phyloP scores from a whole-genome alignment of 2,888 invertebrate species.

The Sesia apiformis region DNA sequence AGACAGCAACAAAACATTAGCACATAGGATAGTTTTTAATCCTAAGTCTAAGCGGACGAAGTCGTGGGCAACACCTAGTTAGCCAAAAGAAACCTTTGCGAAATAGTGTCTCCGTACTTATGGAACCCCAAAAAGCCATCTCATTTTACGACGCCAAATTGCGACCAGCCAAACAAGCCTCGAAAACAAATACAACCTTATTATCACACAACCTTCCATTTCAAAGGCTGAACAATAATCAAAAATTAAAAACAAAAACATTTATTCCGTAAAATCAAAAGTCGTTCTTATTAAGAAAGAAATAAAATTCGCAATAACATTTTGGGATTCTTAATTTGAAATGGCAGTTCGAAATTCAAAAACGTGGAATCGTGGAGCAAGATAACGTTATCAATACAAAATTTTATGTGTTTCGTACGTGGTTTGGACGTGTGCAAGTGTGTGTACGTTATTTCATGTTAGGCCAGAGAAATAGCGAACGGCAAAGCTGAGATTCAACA shows the following conservation, averaged over 20 bases:
- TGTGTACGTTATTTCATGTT: background rate
- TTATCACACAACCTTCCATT: background rate
- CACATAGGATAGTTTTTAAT: too few species aligned
- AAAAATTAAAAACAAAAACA: background rate
- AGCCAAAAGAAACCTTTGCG: too few species aligned
- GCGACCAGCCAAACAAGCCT: background rate
- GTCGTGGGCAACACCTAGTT: background rate
- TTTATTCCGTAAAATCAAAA: background rate
- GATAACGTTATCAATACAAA: background rate
- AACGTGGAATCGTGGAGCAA: background rate
- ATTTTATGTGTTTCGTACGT: background rate
- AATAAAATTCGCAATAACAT: background rate
- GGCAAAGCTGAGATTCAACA: background rate
- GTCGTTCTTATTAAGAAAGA: background rate
- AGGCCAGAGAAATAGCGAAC: background rate
- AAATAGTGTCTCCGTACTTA: background rate
- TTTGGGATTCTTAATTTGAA: background rate
- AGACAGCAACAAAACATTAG: too few species aligned
- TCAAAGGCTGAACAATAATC: background rate
- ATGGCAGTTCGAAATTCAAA: background rate
- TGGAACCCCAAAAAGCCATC: background rate
- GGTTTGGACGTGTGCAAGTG: background rate
- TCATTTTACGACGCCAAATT: constrained; percentile 10
- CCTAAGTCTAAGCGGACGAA: background rate
- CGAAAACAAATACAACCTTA: constrained; percentile 5